These are phyloP conservation scores for Tichodroma muraria DNA, from an alignment of 2,113 vertebrate genomes.

Conservation along the genomic window DNA sequence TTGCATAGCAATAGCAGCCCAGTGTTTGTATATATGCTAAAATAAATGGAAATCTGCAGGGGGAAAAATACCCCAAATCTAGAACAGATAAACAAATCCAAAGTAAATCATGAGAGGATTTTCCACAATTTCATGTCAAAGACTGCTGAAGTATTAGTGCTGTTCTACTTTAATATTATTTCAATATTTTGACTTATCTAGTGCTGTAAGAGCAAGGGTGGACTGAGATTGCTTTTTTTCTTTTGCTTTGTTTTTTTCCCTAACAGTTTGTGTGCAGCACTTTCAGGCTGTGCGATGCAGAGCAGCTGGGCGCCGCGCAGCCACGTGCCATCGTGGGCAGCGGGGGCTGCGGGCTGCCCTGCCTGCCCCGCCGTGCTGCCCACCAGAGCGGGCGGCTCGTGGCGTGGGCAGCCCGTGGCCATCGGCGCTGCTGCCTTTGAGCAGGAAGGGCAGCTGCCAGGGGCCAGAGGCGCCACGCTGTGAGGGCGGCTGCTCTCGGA, in stretches of 20 bases:
- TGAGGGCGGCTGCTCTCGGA: neutral
- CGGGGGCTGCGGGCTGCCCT: accelerated
- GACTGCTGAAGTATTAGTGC: neutral
- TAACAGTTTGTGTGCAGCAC: neutral
- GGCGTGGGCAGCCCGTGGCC: accelerated
- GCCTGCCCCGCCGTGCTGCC: neutral
- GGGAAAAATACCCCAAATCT: neutral
- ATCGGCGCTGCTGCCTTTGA: no score
- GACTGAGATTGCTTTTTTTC: neutral
- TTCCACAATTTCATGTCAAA: neutral
- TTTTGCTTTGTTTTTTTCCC: neutral
- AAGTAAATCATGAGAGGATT: neutral
- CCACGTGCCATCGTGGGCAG: accelerated
- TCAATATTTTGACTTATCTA: neutral
- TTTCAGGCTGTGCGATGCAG: neutral
- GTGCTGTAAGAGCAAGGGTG: neutral
- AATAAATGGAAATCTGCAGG: neutral
- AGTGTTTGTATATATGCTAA: neutral
- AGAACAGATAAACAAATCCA: neutral
- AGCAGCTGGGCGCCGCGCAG: accelerated
- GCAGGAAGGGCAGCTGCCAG: accelerated
- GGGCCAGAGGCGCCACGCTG: neutral
- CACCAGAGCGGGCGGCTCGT: neutral
- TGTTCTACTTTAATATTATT: neutral
- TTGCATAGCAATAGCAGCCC: conserved; percentile 13